These are phyloP conservation scores for Sebastiscus albofasciatus DNA, from an alignment of 2,797 vertebrate species.

Conservation along the genomic window DNA sequence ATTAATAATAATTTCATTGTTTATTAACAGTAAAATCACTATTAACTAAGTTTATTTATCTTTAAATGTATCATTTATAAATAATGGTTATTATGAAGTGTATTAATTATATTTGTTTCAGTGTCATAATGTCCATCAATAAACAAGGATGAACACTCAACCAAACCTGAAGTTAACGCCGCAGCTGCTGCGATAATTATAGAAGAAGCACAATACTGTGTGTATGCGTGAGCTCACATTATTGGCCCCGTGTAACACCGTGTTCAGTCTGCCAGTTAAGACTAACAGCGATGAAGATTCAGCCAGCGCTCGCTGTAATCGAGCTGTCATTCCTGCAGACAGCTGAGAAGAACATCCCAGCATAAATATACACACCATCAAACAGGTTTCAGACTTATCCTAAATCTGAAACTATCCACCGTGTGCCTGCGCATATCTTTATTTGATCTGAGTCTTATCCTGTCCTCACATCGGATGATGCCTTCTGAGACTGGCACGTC, in stretches of 20 bases:
- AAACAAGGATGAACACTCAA: not conserved
- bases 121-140: not conserved
- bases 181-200: slow-evolving; percentile 31
- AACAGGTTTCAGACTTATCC: slow-evolving; percentile 63
- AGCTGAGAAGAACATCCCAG: slow-evolving; percentile 61
- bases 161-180: not conserved
- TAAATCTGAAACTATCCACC: slow-evolving; percentile 55
- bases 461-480: slow-evolving; percentile 47
- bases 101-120: not conserved
- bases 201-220: slow-evolving; percentile 16
- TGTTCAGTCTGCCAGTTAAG: slow-evolving; percentile 53
- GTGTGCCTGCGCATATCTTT: slow-evolving; percentile 58
- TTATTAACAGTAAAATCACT: too few relatives aligned
- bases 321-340: slow-evolving; percentile 69
- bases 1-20: too few relatives aligned
- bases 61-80: too few relatives aligned
- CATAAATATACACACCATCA: slow-evolving; percentile 67
- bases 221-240: slow-evolving; percentile 26
- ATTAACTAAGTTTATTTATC: too few relatives aligned
- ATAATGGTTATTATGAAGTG: too few relatives aligned
- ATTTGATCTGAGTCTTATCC: slow-evolving; percentile 62
- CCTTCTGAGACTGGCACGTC: slow-evolving; percentile 50
- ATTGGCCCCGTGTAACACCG: slow-evolving; percentile 34
- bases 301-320: slow-evolving; percentile 52
- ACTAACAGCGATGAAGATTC: slow-evolving; percentile 47